These are phyloP conservation scores for Puma concolor DNA, from an alignment of 2,113 vertebrate species.

Conservation along the genomic window DNA sequence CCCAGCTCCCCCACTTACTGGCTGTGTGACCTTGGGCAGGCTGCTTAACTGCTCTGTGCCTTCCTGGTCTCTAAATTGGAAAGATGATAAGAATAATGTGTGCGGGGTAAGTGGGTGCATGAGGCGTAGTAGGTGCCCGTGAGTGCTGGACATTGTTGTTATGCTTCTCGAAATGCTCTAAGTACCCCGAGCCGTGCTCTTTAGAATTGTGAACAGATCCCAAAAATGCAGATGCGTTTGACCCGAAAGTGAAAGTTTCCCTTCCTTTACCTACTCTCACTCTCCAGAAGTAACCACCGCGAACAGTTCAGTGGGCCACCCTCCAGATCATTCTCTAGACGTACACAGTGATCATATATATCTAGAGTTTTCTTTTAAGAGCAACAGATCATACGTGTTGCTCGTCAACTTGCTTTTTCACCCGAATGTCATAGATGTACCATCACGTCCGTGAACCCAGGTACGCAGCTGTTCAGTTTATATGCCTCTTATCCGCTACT, in stretches of 20 bases:
- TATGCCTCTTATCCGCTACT: not conserved
- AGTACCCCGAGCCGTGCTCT: not conserved
- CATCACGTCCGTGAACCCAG: accelerated
- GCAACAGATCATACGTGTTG: not conserved
- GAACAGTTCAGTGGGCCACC: not conserved
- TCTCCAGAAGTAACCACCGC: not conserved
- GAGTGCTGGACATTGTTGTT: accelerated
- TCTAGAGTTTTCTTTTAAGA: not conserved
- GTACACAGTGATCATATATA: too few species aligned
- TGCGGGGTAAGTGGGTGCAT: too few species aligned
- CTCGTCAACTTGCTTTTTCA: not conserved
- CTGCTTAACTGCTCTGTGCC: not conserved
- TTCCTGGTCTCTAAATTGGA: not conserved
- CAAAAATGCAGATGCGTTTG: not conserved
- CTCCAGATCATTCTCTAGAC: not conserved
- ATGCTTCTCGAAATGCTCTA: accelerated
- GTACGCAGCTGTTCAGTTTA: accelerated
- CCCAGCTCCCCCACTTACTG: not conserved
- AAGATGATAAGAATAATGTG: not conserved
- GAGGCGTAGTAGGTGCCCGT: not conserved
- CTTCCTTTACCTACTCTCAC: not conserved
- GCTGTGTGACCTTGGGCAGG: not conserved
- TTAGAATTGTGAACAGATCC: not conserved
- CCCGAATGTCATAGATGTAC: not conserved
- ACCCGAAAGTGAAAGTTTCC: not conserved